Base-by-base conservation (phyloP, 2,797 vertebrate genomes). In the Linurgus olivaceus region DNA sequence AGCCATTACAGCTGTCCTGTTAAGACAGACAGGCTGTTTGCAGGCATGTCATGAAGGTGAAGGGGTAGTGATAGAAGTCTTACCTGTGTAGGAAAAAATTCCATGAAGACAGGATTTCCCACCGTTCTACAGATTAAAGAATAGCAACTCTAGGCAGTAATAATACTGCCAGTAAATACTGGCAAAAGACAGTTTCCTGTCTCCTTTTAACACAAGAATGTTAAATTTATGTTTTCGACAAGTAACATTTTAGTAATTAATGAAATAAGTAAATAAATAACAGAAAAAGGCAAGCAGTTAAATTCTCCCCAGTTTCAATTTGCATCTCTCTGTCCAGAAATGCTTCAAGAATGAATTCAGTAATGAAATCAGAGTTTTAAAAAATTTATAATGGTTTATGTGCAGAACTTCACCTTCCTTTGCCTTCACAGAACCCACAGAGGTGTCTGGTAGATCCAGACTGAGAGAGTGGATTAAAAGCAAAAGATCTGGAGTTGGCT, bases 21-120 rank as follows among this genome's bases (percentile, higher is more conserved):
- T 62, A 45, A 45, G 66, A 13, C 68, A 73, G 47, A 29, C 11
- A 51, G 29, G 25, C 9, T 58, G 4, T 51, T 75, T 55, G 17
- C 59, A 79, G 45, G 13, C 11, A 26, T 2, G 2, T 6, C 0
- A 0, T 29, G 24, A 63, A 59, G 35, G 47, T 52, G 38, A 65
- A 83, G 51, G 10, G 9, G 9, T 35, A 57, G 10, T 20, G 45
- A 58, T 20, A 50, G 45, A 59, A n/a, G 1, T 70, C 55, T 50
- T 23, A 54, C 21, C 42, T 58, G 35, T 7, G 17, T 4, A 45
- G 38, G 8, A 48, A 80, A 71, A 70, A 2, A 12, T 35, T 8
- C 11, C 5, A 8, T 9, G 38, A 51, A 65, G 21, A 38, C 3
- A 44, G 12, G 13, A 47, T 79, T 91, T 88, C 50, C 25, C 13